phyloP scores from a whole-genome alignment of 2,797 vertebrate genomes.

The Lagodon rhomboides region DNA sequence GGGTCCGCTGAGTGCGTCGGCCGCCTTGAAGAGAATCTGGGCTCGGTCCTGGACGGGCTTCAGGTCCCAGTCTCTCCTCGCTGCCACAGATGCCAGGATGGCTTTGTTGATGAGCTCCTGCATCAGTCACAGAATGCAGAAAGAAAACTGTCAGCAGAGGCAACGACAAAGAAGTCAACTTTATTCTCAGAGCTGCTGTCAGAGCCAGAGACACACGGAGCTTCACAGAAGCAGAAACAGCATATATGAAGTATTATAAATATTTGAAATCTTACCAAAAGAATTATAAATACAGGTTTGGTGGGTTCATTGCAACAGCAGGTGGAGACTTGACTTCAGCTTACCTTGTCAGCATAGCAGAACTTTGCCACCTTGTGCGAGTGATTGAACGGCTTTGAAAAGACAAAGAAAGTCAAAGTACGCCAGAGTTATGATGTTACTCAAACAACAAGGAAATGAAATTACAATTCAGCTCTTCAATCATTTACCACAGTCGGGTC shows the following conservation, averaged over 20 bases:
- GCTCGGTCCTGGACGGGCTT: constrained; percentile 91
- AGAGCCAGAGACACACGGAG: not conserved
- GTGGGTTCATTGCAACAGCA: not conserved
- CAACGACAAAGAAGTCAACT: not conserved
- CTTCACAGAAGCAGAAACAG: too few species aligned
- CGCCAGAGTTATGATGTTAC: not conserved
- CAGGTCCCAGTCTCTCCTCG: constrained; percentile 94
- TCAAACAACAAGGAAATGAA: not conserved
- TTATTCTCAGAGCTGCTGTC: not conserved
- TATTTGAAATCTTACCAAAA: too few species aligned
- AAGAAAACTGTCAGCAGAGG: not conserved
- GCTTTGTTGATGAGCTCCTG: constrained; percentile 94
- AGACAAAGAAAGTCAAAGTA: not conserved
- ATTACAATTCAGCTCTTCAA: not conserved
- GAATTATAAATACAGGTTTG: not conserved
- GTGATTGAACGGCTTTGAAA: constrained; percentile 92
- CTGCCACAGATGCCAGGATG: constrained; percentile 88
- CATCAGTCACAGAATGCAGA: not conserved
- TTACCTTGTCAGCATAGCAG: constrained; percentile 95
- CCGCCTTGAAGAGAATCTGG: constrained; percentile 93
- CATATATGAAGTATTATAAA: too few species aligned
- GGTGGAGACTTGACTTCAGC: not conserved
- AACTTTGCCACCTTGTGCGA: constrained; percentile 94
- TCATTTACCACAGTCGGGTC: not conserved
- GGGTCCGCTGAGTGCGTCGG: constrained; percentile 90